Evolutionary conservation across 2,888 invertebrate species (phyloP).

Genomic region (Eudasyphora cyanicolor): DNA sequence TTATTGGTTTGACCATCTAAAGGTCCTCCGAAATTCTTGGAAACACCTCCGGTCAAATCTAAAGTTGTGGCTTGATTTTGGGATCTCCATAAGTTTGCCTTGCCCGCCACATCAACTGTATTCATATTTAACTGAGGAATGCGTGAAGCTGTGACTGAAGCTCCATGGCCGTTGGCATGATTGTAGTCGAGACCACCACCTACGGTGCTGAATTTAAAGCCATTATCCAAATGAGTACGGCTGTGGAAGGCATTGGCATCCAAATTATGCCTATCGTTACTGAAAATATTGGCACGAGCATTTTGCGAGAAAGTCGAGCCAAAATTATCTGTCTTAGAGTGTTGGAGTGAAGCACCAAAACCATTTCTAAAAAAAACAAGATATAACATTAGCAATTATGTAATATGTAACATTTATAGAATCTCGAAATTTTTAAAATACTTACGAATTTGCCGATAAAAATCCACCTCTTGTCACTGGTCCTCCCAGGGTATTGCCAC

Average conservation of each 20-base stretch:
- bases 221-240: constrained; percentile 63
- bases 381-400: neutral
- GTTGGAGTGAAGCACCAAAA: constrained; percentile 58
- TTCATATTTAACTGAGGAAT: constrained; percentile 66
- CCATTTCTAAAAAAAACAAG: constrained; percentile 56
- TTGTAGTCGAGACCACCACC: constrained; percentile 66
- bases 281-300: constrained; percentile 58
- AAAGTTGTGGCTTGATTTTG: constrained; percentile 47
- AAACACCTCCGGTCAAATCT: constrained; percentile 61
- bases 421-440: too few relatives aligned
- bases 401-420: neutral
- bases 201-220: constrained; percentile 63
- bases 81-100: constrained; percentile 66
- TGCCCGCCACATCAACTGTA: constrained; percentile 61
- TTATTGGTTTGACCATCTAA: constrained; percentile 47
- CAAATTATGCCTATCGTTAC: constrained; percentile 57
- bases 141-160: constrained; percentile 57
- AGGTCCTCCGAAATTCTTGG: constrained; percentile 58
- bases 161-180: constrained; percentile 64
- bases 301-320: constrained; percentile 56
- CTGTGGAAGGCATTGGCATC: constrained; percentile 65
- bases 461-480: constrained; percentile 65
- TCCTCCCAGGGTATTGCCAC: constrained; percentile 55
- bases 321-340: constrained; percentile 63
- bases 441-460: constrained; percentile 58